A percentile compares a stretch with the other conserved stretches of the same genome.
Evolutionary conservation across 1,140 invertebrate genomes (phyloP).

Genomic region (Pachypsylla venusta): DNA sequence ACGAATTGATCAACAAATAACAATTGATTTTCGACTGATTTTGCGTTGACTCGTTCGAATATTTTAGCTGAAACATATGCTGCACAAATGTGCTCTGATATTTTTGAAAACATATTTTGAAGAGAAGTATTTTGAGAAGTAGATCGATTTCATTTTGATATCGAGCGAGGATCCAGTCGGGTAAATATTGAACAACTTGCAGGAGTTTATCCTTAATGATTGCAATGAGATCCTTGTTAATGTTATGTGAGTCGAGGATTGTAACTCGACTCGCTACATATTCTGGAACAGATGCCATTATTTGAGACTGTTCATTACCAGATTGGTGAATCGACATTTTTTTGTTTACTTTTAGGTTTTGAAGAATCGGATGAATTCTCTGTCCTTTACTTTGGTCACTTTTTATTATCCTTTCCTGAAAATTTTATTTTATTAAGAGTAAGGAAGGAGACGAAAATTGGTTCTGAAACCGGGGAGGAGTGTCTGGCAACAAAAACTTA

Average conservation of each 20-base stretch:
- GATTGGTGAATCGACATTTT: no score
- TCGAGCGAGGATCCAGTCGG: not conserved
- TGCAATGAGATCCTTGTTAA: not conserved
- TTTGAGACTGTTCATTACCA: no score
- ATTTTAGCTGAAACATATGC: slow-evolving; percentile 6
- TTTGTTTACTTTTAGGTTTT: no score
- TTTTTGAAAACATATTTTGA: not conserved
- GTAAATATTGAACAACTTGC: not conserved
- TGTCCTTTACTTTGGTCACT: no score
- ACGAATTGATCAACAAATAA: not conserved
- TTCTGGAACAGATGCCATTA: not conserved
- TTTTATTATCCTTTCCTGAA: no score
- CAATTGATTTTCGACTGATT: not conserved
- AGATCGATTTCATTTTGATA: not conserved
- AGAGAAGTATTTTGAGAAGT: not conserved
- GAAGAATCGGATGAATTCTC: no score
- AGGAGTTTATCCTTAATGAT: not conserved
- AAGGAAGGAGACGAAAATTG: no score
- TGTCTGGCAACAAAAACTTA: no score
- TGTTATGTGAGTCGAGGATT: not conserved
- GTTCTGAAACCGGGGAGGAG: no score
- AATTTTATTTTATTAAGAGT: no score
- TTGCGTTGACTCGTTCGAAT: not conserved
- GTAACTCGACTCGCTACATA: not conserved
- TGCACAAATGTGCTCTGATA: not conserved